Percentiles rank a stretch among this genome's conserved stretches.
Evolutionary conservation across 2,113 vertebrate species (phyloP).

Genomic region (Oncorhynchus mykiss): DNA sequence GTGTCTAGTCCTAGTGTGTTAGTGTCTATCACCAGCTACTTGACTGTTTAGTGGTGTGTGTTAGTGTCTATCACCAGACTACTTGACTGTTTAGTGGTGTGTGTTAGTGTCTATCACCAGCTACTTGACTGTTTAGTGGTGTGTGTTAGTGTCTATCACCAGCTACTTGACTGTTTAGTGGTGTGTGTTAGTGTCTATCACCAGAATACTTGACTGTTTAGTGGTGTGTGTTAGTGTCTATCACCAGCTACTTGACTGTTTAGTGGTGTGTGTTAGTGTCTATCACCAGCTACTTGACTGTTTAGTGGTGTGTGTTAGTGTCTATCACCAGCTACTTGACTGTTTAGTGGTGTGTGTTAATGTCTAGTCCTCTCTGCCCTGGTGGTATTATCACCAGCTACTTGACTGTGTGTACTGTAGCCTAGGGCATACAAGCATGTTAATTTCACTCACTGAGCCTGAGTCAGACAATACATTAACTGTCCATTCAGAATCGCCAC

Average conservation of each 20-base stretch:
- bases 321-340: background rate
- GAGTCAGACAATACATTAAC: no score
- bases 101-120: no score
- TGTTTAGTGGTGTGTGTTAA: slow-evolving; percentile 4
- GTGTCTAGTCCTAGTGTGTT: no score
- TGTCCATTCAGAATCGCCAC: no score
- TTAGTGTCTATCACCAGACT: no score
- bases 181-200: no score
- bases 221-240: slow-evolving; percentile 11
- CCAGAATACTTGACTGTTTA: no score
- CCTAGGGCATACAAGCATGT: slow-evolving; percentile 29
- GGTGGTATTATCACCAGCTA: background rate
- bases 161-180: no score
- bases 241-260: background rate
- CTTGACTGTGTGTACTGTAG: slow-evolving; percentile 36
- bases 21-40: no score
- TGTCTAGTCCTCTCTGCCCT: background rate
- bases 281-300: background rate
- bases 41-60: no score
- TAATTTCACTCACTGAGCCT: slow-evolving; percentile 37
- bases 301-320: slow-evolving; percentile 5
- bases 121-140: no score
- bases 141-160: no score
- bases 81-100: background rate
- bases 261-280: slow-evolving; percentile 10